Evolutionary conservation across 2,888 invertebrate species (phyloP).

Genomic region (Trichogramma dendrolimi): DNA sequence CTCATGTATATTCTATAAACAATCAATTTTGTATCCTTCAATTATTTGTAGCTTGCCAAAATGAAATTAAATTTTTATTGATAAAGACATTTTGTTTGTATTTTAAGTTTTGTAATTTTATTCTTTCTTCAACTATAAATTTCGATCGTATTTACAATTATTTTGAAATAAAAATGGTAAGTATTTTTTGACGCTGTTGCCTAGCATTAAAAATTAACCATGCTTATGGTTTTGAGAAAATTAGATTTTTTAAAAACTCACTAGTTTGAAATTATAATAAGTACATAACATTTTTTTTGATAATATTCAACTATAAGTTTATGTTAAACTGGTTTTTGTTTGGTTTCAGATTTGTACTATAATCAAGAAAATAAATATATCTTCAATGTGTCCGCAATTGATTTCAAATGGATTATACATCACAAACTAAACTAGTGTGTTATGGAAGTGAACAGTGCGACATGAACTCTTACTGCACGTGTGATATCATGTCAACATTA

Average conservation of each 20-base stretch:
- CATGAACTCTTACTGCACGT: conserved; percentile 42
- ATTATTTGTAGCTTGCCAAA: conserved; percentile 30
- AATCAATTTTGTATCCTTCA: conserved; percentile 25
- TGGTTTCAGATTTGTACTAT: conserved; percentile 49
- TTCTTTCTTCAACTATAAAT: conserved; percentile 7
- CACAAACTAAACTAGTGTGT: conserved; percentile 42
- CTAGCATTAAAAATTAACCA: conserved; percentile 8
- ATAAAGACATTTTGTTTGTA: conserved; percentile 23
- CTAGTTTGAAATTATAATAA: background rate
- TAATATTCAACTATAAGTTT: background rate
- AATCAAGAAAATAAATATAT: conserved; percentile 46
- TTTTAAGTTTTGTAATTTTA: conserved; percentile 20
- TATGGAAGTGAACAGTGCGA: conserved; percentile 41
- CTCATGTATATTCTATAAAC: conserved; percentile 20
- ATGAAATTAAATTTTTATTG: conserved; percentile 32
- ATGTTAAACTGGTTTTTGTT: conserved; percentile 28
- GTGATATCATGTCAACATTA: conserved; percentile 36
- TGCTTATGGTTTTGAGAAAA: conserved; percentile 1
- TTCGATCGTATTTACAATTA: conserved; percentile 6
- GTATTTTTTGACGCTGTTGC: conserved; percentile 14
- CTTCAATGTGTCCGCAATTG: conserved; percentile 43
- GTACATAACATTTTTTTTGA: conserved; percentile 6
- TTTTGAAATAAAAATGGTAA: conserved; percentile 18
- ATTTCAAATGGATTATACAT: conserved; percentile 42
- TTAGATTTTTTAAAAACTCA: background rate